A percentile compares a stretch with the other conserved stretches of the same genome.
These are phyloP conservation scores for Elysia chlorotica DNA, from an alignment of 1,140 invertebrate genomes.

Conservation along the genomic window DNA sequence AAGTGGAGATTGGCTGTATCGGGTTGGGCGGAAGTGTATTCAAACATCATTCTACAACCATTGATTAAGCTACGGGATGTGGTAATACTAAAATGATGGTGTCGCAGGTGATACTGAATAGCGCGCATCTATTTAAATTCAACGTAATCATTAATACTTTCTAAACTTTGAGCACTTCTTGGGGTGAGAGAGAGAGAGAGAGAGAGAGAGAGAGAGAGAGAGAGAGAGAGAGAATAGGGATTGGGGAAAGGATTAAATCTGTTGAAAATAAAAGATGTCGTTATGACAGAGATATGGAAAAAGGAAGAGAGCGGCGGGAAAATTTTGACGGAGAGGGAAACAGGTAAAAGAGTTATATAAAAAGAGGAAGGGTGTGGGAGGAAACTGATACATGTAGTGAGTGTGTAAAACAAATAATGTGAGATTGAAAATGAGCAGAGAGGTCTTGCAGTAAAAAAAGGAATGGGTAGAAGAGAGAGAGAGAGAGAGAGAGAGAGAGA, in stretches of 20 bases:
- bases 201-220: conserved; percentile 4
- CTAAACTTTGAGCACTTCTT: too few species aligned
- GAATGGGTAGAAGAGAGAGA: not conserved
- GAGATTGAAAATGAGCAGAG: not conserved
- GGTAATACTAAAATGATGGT: too few species aligned
- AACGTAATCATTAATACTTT: too few species aligned
- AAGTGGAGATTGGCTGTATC: too few species aligned
- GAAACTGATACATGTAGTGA: not conserved
- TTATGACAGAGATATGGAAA: not conserved
- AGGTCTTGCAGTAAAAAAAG: not conserved
- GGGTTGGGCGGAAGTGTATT: too few species aligned
- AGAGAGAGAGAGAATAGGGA: not conserved
- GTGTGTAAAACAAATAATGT: not conserved
- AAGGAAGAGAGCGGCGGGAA: not conserved
- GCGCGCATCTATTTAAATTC: too few species aligned
- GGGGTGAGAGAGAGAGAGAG: not conserved
- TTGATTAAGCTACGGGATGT: too few species aligned
- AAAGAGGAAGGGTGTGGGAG: not conserved
- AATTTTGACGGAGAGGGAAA: not conserved
- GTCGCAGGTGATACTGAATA: too few species aligned
- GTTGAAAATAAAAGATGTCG: not conserved
- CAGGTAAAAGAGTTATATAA: not conserved
- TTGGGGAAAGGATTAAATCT: not conserved
- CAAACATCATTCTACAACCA: too few species aligned
- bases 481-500: not conserved